Percentiles rank a stretch among this genome's conserved stretches.
Evolutionary conservation across 2,888 invertebrate genomes (phyloP).

Genomic region (Terebella lapidaria): DNA sequence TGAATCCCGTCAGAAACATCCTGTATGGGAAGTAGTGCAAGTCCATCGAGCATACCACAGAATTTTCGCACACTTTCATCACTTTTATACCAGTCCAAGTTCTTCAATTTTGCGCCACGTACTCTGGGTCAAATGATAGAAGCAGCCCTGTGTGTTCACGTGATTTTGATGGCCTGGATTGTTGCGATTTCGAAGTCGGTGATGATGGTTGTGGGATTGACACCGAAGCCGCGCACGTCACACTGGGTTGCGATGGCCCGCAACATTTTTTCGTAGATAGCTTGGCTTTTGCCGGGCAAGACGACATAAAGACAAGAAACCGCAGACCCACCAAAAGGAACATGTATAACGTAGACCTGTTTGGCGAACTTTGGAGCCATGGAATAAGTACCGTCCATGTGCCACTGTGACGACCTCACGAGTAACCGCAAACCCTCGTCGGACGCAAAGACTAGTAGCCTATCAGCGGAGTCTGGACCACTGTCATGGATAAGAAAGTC

Average conservation of each 20-base stretch:
- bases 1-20: background rate
- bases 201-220: background rate
- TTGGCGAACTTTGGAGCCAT: background rate
- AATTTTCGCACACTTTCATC: too few species aligned
- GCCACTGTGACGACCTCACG: too few species aligned
- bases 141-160: background rate
- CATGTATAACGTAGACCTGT: background rate
- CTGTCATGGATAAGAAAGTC: background rate
- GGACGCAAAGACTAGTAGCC: background rate
- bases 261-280: background rate
- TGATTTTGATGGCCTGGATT: background rate
- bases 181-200: background rate
- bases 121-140: background rate
- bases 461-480: background rate
- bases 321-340: background rate
- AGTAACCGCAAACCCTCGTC: background rate
- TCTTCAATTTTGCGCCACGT: background rate
- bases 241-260: background rate
- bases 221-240: background rate
- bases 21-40: background rate
- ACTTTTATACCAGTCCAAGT: too few species aligned
- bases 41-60: background rate
- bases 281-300: background rate
- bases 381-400: background rate
- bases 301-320: background rate